A percentile compares a stretch with the other conserved stretches of the same genome.
Evolutionary conservation across 1,140 invertebrate genomes (phyloP).

Genomic region (Dendroctonus valens): DNA sequence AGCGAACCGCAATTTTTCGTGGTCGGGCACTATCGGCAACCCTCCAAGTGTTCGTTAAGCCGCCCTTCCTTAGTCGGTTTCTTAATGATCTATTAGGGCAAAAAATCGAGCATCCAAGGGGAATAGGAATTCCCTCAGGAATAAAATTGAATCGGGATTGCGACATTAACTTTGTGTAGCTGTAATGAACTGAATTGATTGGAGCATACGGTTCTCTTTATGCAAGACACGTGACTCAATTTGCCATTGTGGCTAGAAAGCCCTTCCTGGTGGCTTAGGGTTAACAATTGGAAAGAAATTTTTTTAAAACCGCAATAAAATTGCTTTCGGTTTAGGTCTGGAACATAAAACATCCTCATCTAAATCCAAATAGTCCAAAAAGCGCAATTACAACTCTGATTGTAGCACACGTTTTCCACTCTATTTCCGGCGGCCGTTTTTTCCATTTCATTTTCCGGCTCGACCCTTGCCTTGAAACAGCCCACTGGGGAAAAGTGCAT

Average conservation of each 20-base stretch:
- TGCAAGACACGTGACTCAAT: no score
- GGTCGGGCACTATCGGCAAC: no score
- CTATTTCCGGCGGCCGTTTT: not conserved
- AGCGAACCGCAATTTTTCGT: no score
- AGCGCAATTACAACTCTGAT: no score
- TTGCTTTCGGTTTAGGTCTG: no score
- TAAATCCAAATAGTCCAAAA: no score
- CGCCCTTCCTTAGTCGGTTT: not conserved
- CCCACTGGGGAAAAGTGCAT: constrained; percentile 11
- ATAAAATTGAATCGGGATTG: constrained; percentile 2
- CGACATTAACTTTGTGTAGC: not conserved
- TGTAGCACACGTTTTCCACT: no score
- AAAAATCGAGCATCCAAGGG: not conserved
- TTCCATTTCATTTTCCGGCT: constrained; percentile 8
- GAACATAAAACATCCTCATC: no score
- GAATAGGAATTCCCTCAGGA: not conserved
- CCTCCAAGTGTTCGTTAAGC: constrained; percentile 6
- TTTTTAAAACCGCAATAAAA: no score
- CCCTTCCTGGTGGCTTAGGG: no score
- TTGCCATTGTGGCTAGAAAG: no score
- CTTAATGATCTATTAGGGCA: constrained; percentile 9
- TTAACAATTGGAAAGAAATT: no score
- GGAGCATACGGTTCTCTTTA: not conserved
- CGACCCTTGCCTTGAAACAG: constrained; percentile 6
- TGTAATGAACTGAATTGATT: not conserved